Percentiles rank a stretch among this genome's conserved stretches.
Conservation (phyloP, 2,888 invertebrate genomes). For the Eilema depressum region DNA sequence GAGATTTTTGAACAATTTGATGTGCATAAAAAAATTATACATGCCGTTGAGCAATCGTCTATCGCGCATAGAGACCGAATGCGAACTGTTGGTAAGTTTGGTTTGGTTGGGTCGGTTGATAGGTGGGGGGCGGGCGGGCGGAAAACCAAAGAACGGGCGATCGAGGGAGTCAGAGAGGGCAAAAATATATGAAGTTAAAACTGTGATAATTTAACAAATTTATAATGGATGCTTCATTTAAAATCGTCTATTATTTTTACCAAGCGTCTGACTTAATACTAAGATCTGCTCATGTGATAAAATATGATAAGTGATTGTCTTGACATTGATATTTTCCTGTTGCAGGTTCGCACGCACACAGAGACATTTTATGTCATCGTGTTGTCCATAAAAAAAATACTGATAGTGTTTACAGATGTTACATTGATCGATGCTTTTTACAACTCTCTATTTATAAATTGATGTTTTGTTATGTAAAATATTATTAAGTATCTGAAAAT, state of each 20-base stretch:
- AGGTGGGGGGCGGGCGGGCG: constrained; percentile 69
- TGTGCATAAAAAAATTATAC: constrained; percentile 84
- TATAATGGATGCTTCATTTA: constrained; percentile 18
- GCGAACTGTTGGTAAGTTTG: constrained; percentile 86
- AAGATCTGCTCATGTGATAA: constrained; percentile 31
- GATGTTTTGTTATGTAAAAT: neutral
- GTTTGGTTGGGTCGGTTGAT: constrained; percentile 71
- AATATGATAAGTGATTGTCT: constrained; percentile 48
- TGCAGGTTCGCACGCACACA: constrained; percentile 40
- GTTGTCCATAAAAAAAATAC: constrained; percentile 37
- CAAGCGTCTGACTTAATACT: constrained; percentile 9
- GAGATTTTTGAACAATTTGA: constrained; percentile 82
- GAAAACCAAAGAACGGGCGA: constrained; percentile 81
- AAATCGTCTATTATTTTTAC: constrained; percentile 34
- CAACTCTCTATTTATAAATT: neutral
- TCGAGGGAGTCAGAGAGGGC: constrained; percentile 74
- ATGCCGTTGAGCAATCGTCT: constrained; percentile 83
- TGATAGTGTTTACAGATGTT: constrained; percentile 15
- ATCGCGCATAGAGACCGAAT: constrained; percentile 85
- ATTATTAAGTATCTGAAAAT: too few relatives aligned
- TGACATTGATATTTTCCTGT: constrained; percentile 61
- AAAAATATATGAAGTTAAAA: constrained; percentile 59
- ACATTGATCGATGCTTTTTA: neutral
- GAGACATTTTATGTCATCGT: constrained; percentile 24
- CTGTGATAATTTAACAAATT: constrained; percentile 17